phyloP scores from a whole-genome alignment of 1,140 invertebrate species.

The Portunus trituberculatus region DNA sequence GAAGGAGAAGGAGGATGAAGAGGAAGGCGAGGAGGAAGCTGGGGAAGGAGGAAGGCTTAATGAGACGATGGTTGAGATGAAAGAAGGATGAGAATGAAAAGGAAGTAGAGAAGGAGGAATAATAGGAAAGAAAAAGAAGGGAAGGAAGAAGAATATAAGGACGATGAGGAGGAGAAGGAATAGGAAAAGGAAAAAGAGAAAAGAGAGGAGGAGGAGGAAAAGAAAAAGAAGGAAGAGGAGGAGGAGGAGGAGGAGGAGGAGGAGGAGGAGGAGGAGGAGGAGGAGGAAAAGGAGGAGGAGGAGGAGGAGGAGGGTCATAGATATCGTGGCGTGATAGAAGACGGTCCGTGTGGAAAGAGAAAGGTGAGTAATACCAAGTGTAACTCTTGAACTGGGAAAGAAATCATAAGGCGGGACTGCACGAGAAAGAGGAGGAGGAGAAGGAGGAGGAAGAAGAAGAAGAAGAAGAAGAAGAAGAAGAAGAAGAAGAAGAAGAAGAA shows the following conservation, averaged over 20 bases:
- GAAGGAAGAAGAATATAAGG: background rate
- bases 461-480: background rate
- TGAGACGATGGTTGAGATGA: no score
- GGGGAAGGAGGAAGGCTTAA: background rate
- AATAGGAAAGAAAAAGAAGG: background rate
- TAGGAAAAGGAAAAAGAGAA: background rate
- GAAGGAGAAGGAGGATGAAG: background rate
- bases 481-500: background rate
- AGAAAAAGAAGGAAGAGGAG: background rate
- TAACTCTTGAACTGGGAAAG: background rate
- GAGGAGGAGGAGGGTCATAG: background rate
- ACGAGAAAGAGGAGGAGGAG: background rate
- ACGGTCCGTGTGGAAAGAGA: background rate
- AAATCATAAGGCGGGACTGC: background rate
- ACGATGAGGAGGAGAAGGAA: background rate
- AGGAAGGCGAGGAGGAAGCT: background rate
- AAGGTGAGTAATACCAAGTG: slow-evolving; percentile 3
- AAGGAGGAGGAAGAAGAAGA: background rate
- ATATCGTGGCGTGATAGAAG: background rate
- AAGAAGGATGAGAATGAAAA: background rate
- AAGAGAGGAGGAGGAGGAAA: background rate
- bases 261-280: background rate
- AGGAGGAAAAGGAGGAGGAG: background rate
- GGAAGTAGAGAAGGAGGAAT: background rate
- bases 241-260: background rate